These are phyloP conservation scores for Magallana ariakensis DNA, from an alignment of 1,140 invertebrate species.

Conservation along the genomic window DNA sequence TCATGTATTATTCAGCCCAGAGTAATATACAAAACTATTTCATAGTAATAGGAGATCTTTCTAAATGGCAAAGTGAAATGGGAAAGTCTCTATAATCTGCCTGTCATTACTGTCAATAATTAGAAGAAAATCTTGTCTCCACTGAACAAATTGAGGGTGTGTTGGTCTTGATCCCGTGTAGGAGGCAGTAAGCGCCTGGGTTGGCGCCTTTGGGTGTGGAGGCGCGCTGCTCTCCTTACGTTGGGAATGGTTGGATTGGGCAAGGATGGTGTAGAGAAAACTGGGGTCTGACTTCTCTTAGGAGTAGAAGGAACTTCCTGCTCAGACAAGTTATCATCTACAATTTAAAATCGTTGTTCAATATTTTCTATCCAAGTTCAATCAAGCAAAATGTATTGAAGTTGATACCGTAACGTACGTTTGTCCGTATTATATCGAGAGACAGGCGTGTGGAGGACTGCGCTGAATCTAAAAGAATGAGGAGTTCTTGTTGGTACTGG, in stretches of 20 bases:
- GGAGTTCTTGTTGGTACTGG: neutral
- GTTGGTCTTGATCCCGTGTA: neutral
- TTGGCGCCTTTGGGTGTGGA: neutral
- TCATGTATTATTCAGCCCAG: too few species aligned
- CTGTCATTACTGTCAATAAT: too few species aligned
- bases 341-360: neutral
- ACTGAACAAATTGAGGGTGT: neutral
- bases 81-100: too few species aligned
- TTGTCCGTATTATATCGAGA: neutral
- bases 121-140: slow-evolving; percentile 18
- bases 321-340: neutral
- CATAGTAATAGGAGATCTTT: too few species aligned
- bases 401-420: neutral
- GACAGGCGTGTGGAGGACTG: neutral
- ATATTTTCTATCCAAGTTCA: too few species aligned
- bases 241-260: neutral
- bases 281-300: neutral
- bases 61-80: too few species aligned
- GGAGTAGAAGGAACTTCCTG: slow-evolving; percentile 5
- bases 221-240: neutral
- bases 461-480: neutral
- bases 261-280: neutral
- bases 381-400: too few species aligned
- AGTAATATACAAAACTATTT: too few species aligned
- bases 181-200: neutral